Evolutionary conservation across 2,888 invertebrate genomes (phyloP), one percentile per base, ranked within the genome.

Genomic region (Brachypalpus laphriformis): DNA sequence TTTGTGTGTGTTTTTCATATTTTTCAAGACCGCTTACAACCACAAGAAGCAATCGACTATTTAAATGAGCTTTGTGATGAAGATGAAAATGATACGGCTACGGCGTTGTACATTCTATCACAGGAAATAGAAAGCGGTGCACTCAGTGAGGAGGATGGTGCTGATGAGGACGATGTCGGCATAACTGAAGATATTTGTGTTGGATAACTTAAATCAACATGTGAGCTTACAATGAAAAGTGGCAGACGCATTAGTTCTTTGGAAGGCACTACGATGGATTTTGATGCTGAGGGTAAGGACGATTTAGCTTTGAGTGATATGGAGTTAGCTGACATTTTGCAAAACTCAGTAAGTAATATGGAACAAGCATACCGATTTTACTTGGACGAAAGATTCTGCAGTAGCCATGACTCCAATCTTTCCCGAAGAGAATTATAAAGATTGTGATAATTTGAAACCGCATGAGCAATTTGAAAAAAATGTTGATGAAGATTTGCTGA

Each of bases 391-490:
- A 28, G 28, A 28, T 28, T 28, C 28, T 28, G 28, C 28, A 28
- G 28, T 28, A 28, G 4, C 28, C 28, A 28, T 7, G 28, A 7
- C 7, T 28, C 28, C 28, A 28, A 28, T 28, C 28, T 2, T 28
- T 28, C 28, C 25, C 28, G 6, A 28, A 28, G 28, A 5, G 28
- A 28, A 28, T 28, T 28, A 28, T 28, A 28, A 28, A 28, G 28
- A 83, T 51, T 77, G 49, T 61, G 56, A 78, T 68, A 25, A 57
- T 25, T 57, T 72, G 31, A 61, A 49, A 40, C 77, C 68, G 45
- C 82, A 68, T 25, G 28, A 68, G 45, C 63, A 63, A 28, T 75
- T 82, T 63, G 54, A 82, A 70, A 70, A 76, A 18, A 70, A 74
- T 81, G 74, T 68, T 68, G 83, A 78, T 68, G 65, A 78, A 34